Evolutionary conservation across 1,140 invertebrate genomes (phyloP), one percentile per base, ranked within the genome.

Genomic region (Zaprionus kolodkinae): DNA sequence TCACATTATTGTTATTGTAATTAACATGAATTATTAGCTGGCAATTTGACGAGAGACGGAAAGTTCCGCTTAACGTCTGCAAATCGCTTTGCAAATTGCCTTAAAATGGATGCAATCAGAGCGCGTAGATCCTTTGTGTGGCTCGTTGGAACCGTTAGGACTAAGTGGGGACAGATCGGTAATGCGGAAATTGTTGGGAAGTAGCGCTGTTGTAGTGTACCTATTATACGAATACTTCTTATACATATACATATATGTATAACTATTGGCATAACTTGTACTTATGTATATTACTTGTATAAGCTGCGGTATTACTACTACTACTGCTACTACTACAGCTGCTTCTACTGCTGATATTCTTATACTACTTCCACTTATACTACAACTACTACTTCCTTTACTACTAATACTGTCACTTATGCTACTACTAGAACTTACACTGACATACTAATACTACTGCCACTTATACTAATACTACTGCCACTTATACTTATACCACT

Each of bases 21-120:
- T 59, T 59, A 21, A 25, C 13, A 35, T 59, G 33, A 35, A 21
- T 12, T 59, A 36, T 12, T 59, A 36, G 6, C 10, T 6, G 56
- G 21, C 56, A 59, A 21, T 17, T 40, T 13, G 38, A 9, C 12
- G 35, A 13, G n/a, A 15, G n/a, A 15, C 35, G 38, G 35, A 21
- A 38, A 40, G 12, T 38, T 35, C 40, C 40, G 40, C 13, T n/a
- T 15, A 45, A 45, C 40, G n/a, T 17, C 33, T 7, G 33, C 15
- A 57, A 57, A 57, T 57, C n/a, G 45, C 45, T 38, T 36, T 10
- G 55, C 30, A 36, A 57, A 36, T 57, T 57, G 11, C 15, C 27
- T n/a, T 35, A 12, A 33, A 56, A 17, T 56, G 33, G n/a, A 10
- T 11, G 1, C 33, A 57, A 17, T 36, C 15, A 11, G 27, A 13